Percentiles rank a stretch among this genome's conserved stretches.
Conservation (phyloP, 2,797 vertebrate species). For the Danio choprae region DNA sequence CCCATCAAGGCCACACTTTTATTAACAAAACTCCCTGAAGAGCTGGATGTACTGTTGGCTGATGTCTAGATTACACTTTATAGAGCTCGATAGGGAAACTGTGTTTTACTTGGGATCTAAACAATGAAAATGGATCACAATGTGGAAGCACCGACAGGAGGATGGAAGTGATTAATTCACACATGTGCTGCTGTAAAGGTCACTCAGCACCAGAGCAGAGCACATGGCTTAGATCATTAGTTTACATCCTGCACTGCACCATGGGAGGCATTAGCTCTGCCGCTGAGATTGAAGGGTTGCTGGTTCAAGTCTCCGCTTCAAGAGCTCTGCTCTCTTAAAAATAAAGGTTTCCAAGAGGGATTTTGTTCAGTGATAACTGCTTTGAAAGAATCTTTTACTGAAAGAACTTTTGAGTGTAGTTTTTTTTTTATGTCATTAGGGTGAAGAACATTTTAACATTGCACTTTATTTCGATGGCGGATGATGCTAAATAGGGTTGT, state of each 20-base stretch:
- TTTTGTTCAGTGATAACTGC: no score
- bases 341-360: neutral
- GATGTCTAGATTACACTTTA: constrained; percentile 3
- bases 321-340: neutral
- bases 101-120: constrained; percentile 29
- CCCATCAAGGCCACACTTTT: constrained; percentile 46
- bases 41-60: neutral
- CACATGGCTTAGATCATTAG: constrained; percentile 31
- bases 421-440: no score
- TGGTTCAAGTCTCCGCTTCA: constrained; percentile 1
- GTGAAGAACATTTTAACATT: no score
- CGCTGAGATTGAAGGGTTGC: constrained; percentile 8
- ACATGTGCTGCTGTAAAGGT: constrained; percentile 40
- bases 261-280: constrained; percentile 31
- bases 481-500: no score
- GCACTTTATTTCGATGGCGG: no score
- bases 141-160: constrained; percentile 15
- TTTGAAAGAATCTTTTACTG: no score
- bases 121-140: constrained; percentile 21
- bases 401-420: no score
- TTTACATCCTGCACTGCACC: constrained; percentile 16
- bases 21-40: constrained; percentile 15
- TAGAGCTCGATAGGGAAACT: constrained; percentile 4
- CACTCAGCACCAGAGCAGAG: constrained; percentile 24
- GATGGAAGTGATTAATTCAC: constrained; percentile 43